These are phyloP conservation scores for Eilema sororculum DNA, from an alignment of 2,888 invertebrate genomes.

Conservation along the genomic window DNA sequence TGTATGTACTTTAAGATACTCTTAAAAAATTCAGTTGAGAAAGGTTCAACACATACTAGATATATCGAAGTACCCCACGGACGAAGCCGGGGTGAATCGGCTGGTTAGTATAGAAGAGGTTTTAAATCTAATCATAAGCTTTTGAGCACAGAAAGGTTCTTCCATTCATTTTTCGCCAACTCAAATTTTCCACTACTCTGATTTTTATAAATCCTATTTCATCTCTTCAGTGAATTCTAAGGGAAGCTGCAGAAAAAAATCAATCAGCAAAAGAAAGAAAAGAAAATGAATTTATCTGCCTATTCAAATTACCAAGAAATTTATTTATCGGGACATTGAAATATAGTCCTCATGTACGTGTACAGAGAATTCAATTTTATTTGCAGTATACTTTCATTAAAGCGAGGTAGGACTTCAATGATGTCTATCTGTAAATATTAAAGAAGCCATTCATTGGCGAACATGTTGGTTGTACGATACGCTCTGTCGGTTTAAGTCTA, in stretches of 20 bases:
- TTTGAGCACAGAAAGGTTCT: not conserved
- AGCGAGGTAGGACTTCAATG: not conserved
- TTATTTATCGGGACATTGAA: not conserved
- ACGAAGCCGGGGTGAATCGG: too few species aligned
- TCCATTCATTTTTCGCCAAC: conserved; percentile 1
- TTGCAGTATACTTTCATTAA: conserved; percentile 6
- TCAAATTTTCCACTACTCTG: conserved; percentile 7
- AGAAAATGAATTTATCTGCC: conserved; percentile 9
- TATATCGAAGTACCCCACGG: too few species aligned
- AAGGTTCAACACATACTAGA: too few species aligned
- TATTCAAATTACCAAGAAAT: conserved; percentile 14
- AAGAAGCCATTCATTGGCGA: conserved; percentile 4
- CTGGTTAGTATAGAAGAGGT: not conserved
- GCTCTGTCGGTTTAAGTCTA: not conserved
- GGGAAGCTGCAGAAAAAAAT: not conserved
- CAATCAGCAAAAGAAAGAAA: conserved; percentile 8
- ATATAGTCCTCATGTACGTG: not conserved
- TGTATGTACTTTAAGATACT: too few species aligned
- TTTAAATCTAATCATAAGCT: not conserved
- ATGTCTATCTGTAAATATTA: not conserved
- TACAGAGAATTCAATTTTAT: not conserved
- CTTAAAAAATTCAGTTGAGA: too few species aligned
- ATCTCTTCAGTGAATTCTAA: conserved; percentile 1
- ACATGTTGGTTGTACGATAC: not conserved
- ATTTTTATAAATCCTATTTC: conserved; percentile 1